These are phyloP conservation scores for Archilochus colubris DNA, from an alignment of 2,113 vertebrate genomes.

Conservation along the genomic window DNA sequence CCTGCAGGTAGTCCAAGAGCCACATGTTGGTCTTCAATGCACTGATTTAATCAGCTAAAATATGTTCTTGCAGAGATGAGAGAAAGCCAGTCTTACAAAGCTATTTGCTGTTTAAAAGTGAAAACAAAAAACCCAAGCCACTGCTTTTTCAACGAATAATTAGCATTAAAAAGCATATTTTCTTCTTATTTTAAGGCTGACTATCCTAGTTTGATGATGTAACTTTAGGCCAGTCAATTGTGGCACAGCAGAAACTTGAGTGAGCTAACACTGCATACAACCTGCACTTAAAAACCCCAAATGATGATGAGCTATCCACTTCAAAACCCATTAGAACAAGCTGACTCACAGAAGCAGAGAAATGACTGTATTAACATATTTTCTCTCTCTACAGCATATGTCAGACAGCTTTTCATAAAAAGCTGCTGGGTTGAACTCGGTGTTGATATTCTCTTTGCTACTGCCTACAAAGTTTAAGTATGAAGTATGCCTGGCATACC, in stretches of 20 bases:
- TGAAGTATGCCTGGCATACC: background rate
- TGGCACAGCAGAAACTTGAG: constrained; percentile 12
- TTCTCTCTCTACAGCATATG: constrained; percentile 27
- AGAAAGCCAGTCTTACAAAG: background rate
- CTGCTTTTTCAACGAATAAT: background rate
- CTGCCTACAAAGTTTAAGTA: background rate
- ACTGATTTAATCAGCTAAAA: background rate
- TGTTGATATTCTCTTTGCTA: background rate
- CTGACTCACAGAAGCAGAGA: constrained; percentile 56
- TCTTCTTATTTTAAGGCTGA: constrained; percentile 16
- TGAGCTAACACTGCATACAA: constrained; percentile 34
- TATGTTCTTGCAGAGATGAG: background rate
- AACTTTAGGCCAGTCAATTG: constrained; percentile 25
- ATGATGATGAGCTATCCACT: constrained; percentile 41
- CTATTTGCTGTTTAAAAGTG: background rate
- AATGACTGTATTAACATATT: constrained; percentile 47
- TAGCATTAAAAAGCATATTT: background rate
- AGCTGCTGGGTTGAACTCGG: background rate
- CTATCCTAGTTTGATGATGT: constrained; percentile 1
- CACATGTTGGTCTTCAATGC: background rate
- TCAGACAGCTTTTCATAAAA: constrained; percentile 35
- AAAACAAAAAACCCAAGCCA: background rate
- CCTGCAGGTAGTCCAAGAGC: background rate
- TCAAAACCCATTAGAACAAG: constrained; percentile 58
- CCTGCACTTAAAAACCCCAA: constrained; percentile 60